A percentile compares a stretch with the other conserved stretches of the same genome.
phyloP scores from a whole-genome alignment of 1,140 invertebrate genomes.

The Cydia amplana region DNA sequence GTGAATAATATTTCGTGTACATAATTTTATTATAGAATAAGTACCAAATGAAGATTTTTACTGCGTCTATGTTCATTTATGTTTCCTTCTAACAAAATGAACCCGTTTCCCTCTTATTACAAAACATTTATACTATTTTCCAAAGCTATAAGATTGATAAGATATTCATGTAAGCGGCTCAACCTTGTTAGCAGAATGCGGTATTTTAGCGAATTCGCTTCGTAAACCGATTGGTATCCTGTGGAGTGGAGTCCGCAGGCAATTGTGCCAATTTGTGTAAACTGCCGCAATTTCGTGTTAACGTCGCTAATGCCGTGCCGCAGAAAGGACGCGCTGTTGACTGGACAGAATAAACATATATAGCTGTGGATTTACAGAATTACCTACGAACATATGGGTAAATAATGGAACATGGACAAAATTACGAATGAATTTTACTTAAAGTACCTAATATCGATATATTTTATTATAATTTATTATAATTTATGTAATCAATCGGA shows the following conservation, averaged over 20 bases:
- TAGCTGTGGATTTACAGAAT: slow-evolving; percentile 8
- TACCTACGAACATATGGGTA: background rate
- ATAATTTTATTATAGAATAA: too few relatives aligned
- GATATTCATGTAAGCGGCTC: slow-evolving; percentile 10
- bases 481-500: too few relatives aligned
- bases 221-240: slow-evolving; percentile 49
- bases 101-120: too few relatives aligned
- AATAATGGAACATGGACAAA: background rate
- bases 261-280: slow-evolving; percentile 51
- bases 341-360: background rate
- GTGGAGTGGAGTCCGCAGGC: slow-evolving; percentile 41
- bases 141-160: background rate
- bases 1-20: too few relatives aligned
- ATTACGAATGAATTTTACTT: background rate
- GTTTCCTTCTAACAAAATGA: too few relatives aligned
- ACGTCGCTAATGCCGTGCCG: slow-evolving; percentile 32
- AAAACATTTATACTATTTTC: background rate
- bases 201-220: slow-evolving; percentile 41
- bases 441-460: too few relatives aligned
- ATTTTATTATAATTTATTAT: too few relatives aligned
- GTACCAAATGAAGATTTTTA: too few relatives aligned
- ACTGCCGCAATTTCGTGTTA: slow-evolving; percentile 42
- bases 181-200: slow-evolving; percentile 31
- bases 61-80: too few relatives aligned
- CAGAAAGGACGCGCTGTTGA: slow-evolving; percentile 22